Conservation (phyloP, 2,888 invertebrate genomes). For the Oxytorus armatus region DNA sequence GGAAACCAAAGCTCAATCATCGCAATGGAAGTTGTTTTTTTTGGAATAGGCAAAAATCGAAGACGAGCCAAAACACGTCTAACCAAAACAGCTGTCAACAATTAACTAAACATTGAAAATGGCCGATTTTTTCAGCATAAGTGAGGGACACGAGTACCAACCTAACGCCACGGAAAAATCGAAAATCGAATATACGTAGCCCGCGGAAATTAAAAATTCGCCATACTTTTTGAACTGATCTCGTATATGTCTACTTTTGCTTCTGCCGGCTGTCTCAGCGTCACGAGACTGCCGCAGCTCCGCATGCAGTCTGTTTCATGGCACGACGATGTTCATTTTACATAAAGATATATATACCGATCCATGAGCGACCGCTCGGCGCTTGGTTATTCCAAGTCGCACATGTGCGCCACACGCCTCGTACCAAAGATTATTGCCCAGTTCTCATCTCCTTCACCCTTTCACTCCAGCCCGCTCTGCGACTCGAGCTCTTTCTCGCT, state of each 20-base stretch:
- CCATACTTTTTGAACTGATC: too few species aligned
- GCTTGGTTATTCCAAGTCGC: conserved; percentile 69
- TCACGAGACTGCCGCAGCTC: conserved; percentile 30
- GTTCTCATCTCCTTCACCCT: conserved; percentile 58
- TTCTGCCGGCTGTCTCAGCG: conserved; percentile 34
- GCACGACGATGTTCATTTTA: conserved; percentile 59
- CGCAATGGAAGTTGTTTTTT: too few species aligned
- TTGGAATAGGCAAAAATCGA: too few species aligned
- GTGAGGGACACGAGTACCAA: too few species aligned
- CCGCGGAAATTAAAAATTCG: too few species aligned
- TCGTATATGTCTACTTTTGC: conserved; percentile 41
- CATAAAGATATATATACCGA: conserved; percentile 13
- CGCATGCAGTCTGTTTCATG: conserved; percentile 35
- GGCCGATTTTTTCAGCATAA: too few species aligned
- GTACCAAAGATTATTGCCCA: conserved; percentile 79
- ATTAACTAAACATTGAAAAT: too few species aligned
- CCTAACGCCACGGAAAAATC: background rate
- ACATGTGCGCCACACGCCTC: conserved; percentile 81
- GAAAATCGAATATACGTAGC: conserved; percentile 18
- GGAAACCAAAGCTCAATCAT: too few species aligned
- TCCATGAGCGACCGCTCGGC: conserved; percentile 36
- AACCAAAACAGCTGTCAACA: too few species aligned
- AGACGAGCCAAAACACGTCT: too few species aligned
- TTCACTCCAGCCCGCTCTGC: background rate
- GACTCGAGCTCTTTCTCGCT: conserved; percentile 40